Base-by-base conservation (phyloP, 2,888 invertebrate species). In the Catotricha subobsoleta region DNA sequence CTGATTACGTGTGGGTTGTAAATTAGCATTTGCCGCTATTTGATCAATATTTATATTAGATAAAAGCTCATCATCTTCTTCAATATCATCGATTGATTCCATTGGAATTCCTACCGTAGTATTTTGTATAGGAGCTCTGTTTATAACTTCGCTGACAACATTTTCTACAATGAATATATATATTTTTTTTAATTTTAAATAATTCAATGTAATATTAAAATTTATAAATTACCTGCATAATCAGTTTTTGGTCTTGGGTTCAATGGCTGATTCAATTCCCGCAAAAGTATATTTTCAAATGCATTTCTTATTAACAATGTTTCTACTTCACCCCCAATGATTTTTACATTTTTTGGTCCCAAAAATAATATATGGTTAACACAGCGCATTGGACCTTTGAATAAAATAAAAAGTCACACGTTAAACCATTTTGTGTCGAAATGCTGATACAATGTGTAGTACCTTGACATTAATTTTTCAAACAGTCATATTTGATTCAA, bases 291-390 rank as follows among this genome's bases (percentile, higher is more conserved):
- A 55, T 72, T 72, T 56, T 72, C 72, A 13, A 63, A 51, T 2
- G 69, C 66, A 57, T 72, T 69, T 12, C 54, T 43, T 12, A 67
- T 55, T 7, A 65, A 48, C 16, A 73, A 49, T 28, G 58, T 59
- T 28, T 75, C 76, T 3, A 76, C 70, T 57, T 73, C 72, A 10
- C 77, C 77, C 2, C 76, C 76, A 6, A 76, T 50, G 43, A 72
- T 54, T 46, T 60, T 57, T 1, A 75, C 52, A 46, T 72, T 66
- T 23, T 55, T 52, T 30, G 60, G 61, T 48, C 71, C 64, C 47
- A 77, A 55, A 53, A 76, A 59, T 39, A 78, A 51, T 39, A 74
- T 62, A 4, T 76, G 74, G 44, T 66, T 60, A 45, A 75, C 63
- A 50, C 75, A 69, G 25, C 59, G 58, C 4, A 76, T 58, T 10